Conservation (phyloP, 2,113 vertebrate genomes). For the Porphyrio hochstetteri region DNA sequence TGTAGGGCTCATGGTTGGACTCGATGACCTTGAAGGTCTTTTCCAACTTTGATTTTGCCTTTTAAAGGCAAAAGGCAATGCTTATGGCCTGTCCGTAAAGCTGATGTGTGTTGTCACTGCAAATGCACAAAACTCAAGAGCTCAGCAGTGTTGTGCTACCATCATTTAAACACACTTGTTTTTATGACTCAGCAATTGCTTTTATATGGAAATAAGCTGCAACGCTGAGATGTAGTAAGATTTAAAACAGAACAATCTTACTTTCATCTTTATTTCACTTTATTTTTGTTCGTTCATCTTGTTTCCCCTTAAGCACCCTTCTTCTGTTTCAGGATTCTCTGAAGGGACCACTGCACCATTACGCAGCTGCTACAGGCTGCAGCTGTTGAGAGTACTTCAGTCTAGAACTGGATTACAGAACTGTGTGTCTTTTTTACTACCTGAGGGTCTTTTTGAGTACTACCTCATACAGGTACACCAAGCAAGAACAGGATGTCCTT, state of each 20-base stretch:
- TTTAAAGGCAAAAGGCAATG: neutral
- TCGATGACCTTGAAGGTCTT: no score
- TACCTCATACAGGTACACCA: neutral
- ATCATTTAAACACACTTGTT: neutral
- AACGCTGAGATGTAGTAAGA: neutral
- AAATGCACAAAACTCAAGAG: neutral
- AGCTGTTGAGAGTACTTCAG: neutral
- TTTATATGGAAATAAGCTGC: neutral
- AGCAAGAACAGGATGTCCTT: neutral
- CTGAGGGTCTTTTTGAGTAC: neutral
- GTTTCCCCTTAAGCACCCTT: neutral
- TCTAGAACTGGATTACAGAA: neutral
- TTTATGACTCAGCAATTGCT: neutral
- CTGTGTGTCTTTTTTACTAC: neutral
- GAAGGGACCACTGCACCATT: neutral
- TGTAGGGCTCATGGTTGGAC: no score
- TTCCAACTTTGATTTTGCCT: neutral
- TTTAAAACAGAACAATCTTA: neutral
- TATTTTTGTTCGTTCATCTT: neutral
- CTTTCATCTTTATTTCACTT: neutral
- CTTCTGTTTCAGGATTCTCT: neutral
- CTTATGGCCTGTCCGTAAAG: neutral
- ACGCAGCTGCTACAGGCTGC: neutral
- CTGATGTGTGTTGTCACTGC: neutral
- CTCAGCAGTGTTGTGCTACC: neutral